A percentile compares a stretch with the other conserved stretches of the same genome.
These are phyloP conservation scores for Brenthis hecate DNA, from an alignment of 2,888 invertebrate genomes.

Conservation along the genomic window DNA sequence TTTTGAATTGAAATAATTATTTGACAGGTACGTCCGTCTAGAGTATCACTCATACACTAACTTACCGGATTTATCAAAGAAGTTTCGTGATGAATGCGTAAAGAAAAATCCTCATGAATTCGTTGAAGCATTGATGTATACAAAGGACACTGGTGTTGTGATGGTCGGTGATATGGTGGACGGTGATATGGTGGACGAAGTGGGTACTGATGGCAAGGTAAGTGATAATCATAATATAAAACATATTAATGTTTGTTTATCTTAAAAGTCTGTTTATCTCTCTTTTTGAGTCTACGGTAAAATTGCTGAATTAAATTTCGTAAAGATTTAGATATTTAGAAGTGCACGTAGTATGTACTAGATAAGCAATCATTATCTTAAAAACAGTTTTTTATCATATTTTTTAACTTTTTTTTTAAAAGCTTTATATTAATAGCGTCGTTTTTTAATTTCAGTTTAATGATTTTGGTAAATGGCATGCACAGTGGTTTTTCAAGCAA, in stretches of 20 bases:
- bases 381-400: no score
- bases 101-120: slow-evolving; percentile 84
- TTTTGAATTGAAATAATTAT: background rate
- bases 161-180: slow-evolving; percentile 90
- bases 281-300: no score
- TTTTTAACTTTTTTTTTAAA: no score
- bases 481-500: slow-evolving; percentile 93
- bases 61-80: slow-evolving; percentile 72
- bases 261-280: no score
- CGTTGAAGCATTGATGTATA: slow-evolving; percentile 88
- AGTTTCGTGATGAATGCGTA: slow-evolving; percentile 77
- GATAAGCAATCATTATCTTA: no score
- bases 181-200: slow-evolving; percentile 84
- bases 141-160: slow-evolving; percentile 85
- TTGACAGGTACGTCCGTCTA: slow-evolving; percentile 82
- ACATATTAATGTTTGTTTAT: no score
- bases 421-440: no score
- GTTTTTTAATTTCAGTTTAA: slow-evolving; percentile 81
- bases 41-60: slow-evolving; percentile 85
- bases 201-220: slow-evolving; percentile 82
- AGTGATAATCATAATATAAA: background rate
- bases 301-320: no score
- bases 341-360: no score
- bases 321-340: no score
- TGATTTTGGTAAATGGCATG: slow-evolving; percentile 88